A percentile compares a stretch with the other conserved stretches of the same genome.
Conservation (phyloP, 2,113 vertebrate species). For the Ciconia stormi region DNA sequence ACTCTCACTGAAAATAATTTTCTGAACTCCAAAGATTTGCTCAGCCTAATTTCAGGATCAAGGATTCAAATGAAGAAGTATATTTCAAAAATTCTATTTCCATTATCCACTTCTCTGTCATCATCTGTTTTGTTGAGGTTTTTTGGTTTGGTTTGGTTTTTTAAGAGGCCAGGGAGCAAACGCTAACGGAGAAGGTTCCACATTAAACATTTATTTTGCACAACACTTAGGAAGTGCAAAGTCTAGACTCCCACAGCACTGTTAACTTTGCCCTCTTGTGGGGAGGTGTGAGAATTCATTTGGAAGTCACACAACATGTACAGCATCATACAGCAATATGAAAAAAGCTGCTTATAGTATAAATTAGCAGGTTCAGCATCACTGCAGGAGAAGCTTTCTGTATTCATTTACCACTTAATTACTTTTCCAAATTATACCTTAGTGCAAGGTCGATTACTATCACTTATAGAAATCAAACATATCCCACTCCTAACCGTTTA, state of each 20-base stretch:
- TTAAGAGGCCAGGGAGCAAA: neutral
- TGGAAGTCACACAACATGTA: accelerated
- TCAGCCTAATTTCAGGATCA: neutral
- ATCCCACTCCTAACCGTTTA: neutral
- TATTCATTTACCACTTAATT: neutral
- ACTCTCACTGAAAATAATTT: neutral
- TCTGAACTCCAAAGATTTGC: neutral
- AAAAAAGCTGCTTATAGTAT: neutral
- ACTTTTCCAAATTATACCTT: neutral
- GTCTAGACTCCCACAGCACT: neutral
- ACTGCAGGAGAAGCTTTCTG: neutral
- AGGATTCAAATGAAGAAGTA: neutral
- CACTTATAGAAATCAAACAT: neutral
- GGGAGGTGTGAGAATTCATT: neutral
- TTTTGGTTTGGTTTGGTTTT: neutral
- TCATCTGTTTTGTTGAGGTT: neutral
- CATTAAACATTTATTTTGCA: neutral
- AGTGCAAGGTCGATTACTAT: neutral
- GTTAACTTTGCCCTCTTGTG: neutral
- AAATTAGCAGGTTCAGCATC: neutral
- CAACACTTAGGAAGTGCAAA: neutral
- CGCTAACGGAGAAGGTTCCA: neutral
- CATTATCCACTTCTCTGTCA: neutral
- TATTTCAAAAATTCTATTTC: neutral
- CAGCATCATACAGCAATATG: neutral